Percentiles rank a stretch among this genome's conserved stretches.
These are phyloP conservation scores for Biston stratarius DNA, from an alignment of 2,888 invertebrate genomes.

Conservation along the genomic window DNA sequence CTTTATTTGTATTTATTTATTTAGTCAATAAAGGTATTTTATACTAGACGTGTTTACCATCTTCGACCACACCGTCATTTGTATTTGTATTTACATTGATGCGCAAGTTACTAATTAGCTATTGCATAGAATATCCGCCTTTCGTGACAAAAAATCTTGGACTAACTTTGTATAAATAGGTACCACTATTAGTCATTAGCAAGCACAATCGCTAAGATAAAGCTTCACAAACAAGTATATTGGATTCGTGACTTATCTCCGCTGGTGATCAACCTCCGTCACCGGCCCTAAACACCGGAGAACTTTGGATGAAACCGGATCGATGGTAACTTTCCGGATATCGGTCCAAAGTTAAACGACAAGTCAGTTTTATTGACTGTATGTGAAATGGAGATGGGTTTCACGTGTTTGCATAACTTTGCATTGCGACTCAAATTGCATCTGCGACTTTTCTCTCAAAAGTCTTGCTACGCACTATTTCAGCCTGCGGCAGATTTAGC, in stretches of 20 bases:
- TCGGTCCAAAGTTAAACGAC: conserved; percentile 41
- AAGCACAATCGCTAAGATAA: conserved; percentile 38
- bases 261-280: conserved; percentile 48
- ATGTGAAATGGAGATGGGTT: not conserved
- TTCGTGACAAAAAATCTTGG: no score
- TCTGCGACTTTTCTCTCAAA: no score
- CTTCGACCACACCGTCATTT: no score
- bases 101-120: no score
- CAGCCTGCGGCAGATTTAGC: no score
- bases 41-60: no score
- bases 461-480: no score
- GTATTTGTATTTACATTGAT: no score
- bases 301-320: conserved; percentile 49
- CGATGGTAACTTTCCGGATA: conserved; percentile 30
- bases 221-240: conserved; percentile 41
- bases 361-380: conserved; percentile 39
- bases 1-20: no score
- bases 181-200: conserved; percentile 30
- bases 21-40: no score
- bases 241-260: conserved; percentile 49
- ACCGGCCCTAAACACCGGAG: conserved; percentile 46
- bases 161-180: not conserved
- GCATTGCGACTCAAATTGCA: no score
- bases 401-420: not conserved
- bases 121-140: no score